Evolutionary conservation across 2,888 invertebrate species (phyloP), one percentile per base, ranked within the genome.

Genomic region (Drosophila borealis): DNA sequence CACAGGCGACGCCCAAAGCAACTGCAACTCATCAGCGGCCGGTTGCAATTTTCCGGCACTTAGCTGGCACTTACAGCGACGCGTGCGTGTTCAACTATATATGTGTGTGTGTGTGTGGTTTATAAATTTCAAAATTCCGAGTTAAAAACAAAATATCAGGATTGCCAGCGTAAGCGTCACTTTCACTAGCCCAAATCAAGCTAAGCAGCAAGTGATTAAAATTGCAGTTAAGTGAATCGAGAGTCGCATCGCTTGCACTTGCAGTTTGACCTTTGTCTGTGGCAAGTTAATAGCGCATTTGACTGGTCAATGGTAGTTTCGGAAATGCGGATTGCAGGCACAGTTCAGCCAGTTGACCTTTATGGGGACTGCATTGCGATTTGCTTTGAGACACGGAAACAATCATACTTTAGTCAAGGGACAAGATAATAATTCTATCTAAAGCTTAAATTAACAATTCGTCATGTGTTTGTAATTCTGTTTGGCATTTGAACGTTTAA

Each of bases 1-100:
- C 59, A 48, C 71, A 66, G 61, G 71, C 77, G 50, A 74, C 74
- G 77, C 77, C 77, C 65, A 39, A 59, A 25, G 37, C 44, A 70
- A 56, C 42, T 44, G 74, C 75, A 81, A 81, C 82, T 81, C 80
- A 81, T 80, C 82, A 78, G 66, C 69, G 49, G 41, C 41, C 48
- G 11, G 39, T 42, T 51, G 60, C 67, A 59, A 81, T 82, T 82
- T 82, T 82, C 82, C 82, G 82, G 82, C 82, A 82, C 54, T 84
- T 82, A 64, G 69, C 33, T 88, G 81, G 76, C 81, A 84, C 66
- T 81, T 81, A 84, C 70, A 82, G 64, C 88, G 39, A 60, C 55
- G 59, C 70, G 59, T 74, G 87, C 80, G 87, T 82, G 87, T 86
- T 72, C 36, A 9, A 2, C 29, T 11, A 33, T 42, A 25, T 51